Percentiles rank a stretch among this genome's conserved stretches.
These are phyloP conservation scores for Pteria penguin DNA, from an alignment of 2,888 invertebrate genomes.

Conservation along the genomic window DNA sequence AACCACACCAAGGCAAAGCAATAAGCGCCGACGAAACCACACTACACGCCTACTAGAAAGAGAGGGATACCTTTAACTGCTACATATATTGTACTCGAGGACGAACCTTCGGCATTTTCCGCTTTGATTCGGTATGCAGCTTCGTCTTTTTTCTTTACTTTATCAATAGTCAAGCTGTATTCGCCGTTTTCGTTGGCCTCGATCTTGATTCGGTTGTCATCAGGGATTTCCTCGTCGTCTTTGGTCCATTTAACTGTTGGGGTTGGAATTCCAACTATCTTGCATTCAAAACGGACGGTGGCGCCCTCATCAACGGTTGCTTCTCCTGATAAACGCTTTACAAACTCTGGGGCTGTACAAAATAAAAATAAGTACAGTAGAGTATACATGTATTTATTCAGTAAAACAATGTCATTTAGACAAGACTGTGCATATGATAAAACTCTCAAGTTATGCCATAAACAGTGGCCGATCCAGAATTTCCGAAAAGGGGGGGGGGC, in stretches of 20 bases:
- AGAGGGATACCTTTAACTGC: slow-evolving; percentile 65
- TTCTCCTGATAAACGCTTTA: slow-evolving; percentile 63
- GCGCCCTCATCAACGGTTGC: slow-evolving; percentile 66
- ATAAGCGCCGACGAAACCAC: background rate
- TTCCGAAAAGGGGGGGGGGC: too few relatives aligned
- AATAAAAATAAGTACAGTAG: too few relatives aligned
- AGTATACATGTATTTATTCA: too few relatives aligned
- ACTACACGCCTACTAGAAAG: background rate
- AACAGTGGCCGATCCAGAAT: too few relatives aligned
- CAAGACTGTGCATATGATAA: too few relatives aligned
- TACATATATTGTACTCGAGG: slow-evolving; percentile 68
- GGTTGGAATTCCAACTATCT: slow-evolving; percentile 67
- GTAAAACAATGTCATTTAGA: too few relatives aligned
- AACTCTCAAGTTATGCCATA: too few relatives aligned
- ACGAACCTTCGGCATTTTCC: slow-evolving; percentile 70
- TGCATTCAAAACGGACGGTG: slow-evolving; percentile 63
- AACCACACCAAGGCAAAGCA: slow-evolving; percentile 20
- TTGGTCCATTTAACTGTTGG: slow-evolving; percentile 67
- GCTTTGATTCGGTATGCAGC: slow-evolving; percentile 69
- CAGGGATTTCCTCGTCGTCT: slow-evolving; percentile 60
- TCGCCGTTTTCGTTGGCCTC: slow-evolving; percentile 58
- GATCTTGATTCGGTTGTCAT: slow-evolving; percentile 56
- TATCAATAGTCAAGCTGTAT: slow-evolving; percentile 59
- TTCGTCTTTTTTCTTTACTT: slow-evolving; percentile 69
- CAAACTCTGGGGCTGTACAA: slow-evolving; percentile 68